Conservation (phyloP, 2,888 invertebrate species). For the Hypolimnas misippus region DNA sequence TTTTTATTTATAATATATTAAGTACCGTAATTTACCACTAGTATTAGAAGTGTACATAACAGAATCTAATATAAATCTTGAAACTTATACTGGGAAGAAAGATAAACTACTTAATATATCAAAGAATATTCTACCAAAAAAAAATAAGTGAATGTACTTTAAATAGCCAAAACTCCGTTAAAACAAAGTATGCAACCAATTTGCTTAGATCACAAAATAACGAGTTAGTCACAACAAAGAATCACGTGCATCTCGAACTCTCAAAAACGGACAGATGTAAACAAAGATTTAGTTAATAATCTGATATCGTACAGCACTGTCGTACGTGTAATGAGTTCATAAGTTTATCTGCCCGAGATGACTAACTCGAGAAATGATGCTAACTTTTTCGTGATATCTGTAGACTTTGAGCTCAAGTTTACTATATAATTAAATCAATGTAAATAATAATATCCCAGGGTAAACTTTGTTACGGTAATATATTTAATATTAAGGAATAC, state of each 20-base stretch:
- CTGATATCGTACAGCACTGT: slow-evolving; percentile 49
- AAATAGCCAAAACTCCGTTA: neutral
- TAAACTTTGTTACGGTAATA: too few relatives aligned
- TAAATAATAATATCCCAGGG: neutral
- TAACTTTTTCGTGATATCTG: slow-evolving; percentile 31
- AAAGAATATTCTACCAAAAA: neutral
- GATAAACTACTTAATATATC: neutral
- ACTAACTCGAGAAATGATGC: slow-evolving; percentile 48
- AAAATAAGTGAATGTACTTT: neutral
- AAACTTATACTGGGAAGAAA: neutral
- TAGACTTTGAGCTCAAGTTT: slow-evolving; percentile 29
- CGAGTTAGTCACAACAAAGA: slow-evolving; percentile 23
- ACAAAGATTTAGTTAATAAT: slow-evolving; percentile 50
- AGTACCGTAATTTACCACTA: slow-evolving; percentile 15
- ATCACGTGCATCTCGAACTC: slow-evolving; percentile 38
- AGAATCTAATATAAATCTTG: neutral
- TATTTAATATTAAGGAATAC: too few relatives aligned
- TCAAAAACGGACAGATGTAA: slow-evolving; percentile 41
- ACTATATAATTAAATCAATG: neutral
- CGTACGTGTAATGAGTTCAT: slow-evolving; percentile 53
- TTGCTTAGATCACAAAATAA: slow-evolving; percentile 30
- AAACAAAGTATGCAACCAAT: slow-evolving; percentile 14
- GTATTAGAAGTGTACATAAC: slow-evolving; percentile 4
- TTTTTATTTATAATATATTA: too few relatives aligned
- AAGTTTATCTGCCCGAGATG: slow-evolving; percentile 57